These are phyloP conservation scores for Heteropelma amictum DNA, from an alignment of 2,888 invertebrate species.

Conservation along the genomic window DNA sequence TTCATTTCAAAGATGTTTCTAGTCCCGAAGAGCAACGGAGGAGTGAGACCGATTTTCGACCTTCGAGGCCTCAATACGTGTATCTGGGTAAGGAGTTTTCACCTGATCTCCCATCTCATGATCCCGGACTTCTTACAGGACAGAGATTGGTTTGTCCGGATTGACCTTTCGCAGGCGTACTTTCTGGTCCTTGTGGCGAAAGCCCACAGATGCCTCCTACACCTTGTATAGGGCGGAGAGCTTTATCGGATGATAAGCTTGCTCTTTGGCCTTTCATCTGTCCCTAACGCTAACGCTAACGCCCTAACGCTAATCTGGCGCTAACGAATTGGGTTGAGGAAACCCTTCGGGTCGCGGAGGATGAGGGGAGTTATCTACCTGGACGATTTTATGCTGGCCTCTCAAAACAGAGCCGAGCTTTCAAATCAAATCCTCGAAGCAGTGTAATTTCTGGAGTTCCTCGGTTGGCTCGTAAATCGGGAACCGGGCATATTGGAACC, in stretches of 20 bases:
- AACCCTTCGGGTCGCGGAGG: too few species aligned
- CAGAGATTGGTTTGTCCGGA: constrained; percentile 56
- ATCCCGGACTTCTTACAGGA: constrained; percentile 54
- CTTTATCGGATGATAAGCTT: constrained; percentile 62
- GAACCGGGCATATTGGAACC: too few species aligned
- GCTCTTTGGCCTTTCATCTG: constrained; percentile 63
- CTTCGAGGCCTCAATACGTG: constrained; percentile 66
- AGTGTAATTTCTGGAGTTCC: too few species aligned
- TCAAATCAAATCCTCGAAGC: too few species aligned
- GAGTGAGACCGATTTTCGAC: constrained; percentile 74
- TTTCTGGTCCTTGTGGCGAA: constrained; percentile 54
- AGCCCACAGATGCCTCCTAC: constrained; percentile 57
- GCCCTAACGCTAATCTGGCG: too few species aligned
- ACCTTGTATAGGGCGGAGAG: constrained; percentile 55
- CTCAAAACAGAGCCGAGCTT: too few species aligned
- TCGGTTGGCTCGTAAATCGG: too few species aligned
- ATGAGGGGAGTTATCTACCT: too few species aligned
- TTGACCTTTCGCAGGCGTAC: constrained; percentile 54
- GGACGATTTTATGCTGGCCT: too few species aligned
- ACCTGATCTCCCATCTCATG: constrained; percentile 59
- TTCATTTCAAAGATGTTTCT: constrained; percentile 48
- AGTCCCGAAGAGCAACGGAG: constrained; percentile 31
- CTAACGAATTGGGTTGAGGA: too few species aligned
- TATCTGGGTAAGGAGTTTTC: constrained; percentile 37
- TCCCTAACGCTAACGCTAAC: too few species aligned